Base-by-base conservation (phyloP, 30 jellyfish, hydroid and myxozoan species). In the Turritopsis dohrnii region DNA sequence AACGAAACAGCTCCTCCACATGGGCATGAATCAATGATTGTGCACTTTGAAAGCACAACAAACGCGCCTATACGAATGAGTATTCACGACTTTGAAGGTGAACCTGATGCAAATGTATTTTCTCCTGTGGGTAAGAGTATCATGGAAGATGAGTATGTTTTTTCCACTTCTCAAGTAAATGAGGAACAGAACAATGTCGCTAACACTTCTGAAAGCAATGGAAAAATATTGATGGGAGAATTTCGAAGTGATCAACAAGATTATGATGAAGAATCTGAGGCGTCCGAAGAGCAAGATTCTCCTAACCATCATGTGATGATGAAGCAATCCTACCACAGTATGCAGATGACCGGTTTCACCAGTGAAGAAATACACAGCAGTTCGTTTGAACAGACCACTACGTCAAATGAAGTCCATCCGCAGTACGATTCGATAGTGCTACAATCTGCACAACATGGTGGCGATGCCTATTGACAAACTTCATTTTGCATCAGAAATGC, bases 221-320 rank as follows among this genome's bases (percentile, higher is more conserved):
- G 77, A n/a, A 69, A 69, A 69, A 69, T 69, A 7, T 19, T 69
- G 30, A 69, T 69, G 77, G 77, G 77, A 23, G 77, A 69, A 69
- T 69, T n/a, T 27, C 31, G 31, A 0, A 27, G 22, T 27, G 77
- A 69, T n/a, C 31, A 69, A 19, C 31, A 69, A 19, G 30, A 69
- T 21, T n/a, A n/a, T n/a, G 77, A 69, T 27, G 77, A 69, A 7
- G 77, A 69, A 29, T 26, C 83, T 16, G 65, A 26, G 83, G 83
- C 28, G 28, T 74, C 83, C 1, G 65, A 29, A 26, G 83, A 74
- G 41, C 65, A 16, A 26, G 83, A 74, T 24, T 74, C 83, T 24
- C 83, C 83, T 1, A 74, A 74, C 41, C 83, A 74, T 29, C 83
- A 74, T n/a, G 83, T 74, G 13, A 74, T 74, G 83, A 23, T 69